Conservation (phyloP, 1,140 invertebrate genomes). For the Augochlora pura region DNA sequence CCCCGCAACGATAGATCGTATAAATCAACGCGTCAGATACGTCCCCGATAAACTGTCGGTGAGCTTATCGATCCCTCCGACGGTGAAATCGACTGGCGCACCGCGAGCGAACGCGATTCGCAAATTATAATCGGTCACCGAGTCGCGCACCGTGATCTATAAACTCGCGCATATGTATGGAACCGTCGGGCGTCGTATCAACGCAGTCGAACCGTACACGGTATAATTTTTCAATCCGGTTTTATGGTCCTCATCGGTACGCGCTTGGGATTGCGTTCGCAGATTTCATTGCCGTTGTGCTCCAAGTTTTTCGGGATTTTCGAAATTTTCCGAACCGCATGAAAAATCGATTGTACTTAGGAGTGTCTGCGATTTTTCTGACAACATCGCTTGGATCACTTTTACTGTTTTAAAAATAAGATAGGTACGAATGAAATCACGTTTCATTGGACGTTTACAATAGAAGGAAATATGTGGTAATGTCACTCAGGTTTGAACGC, state of each 20-base stretch:
- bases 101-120: slow-evolving; percentile 13
- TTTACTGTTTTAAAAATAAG: too few species aligned
- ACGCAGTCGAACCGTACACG: not conserved
- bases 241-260: not conserved
- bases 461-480: too few species aligned
- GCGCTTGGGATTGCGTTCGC: not conserved
- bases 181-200: not conserved
- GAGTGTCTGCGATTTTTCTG: too few species aligned
- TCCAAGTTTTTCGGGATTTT: too few species aligned
- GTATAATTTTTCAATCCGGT: slow-evolving; percentile 1
- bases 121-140: not conserved
- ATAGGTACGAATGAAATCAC: too few species aligned
- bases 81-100: slow-evolving; percentile 34
- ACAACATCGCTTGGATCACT: too few species aligned
- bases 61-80: slow-evolving; percentile 42
- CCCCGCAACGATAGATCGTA: not conserved
- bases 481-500: too few species aligned
- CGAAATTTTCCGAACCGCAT: too few species aligned
- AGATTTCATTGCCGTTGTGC: too few species aligned
- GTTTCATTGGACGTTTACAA: too few species aligned
- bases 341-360: too few species aligned
- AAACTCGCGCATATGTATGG: not conserved
- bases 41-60: slow-evolving; percentile 30
- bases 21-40: slow-evolving; percentile 43
- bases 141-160: not conserved